Evolutionary conservation across 2,888 invertebrate genomes (phyloP), one percentile per base, ranked within the genome.

Genomic region (Andrena bucephala): DNA sequence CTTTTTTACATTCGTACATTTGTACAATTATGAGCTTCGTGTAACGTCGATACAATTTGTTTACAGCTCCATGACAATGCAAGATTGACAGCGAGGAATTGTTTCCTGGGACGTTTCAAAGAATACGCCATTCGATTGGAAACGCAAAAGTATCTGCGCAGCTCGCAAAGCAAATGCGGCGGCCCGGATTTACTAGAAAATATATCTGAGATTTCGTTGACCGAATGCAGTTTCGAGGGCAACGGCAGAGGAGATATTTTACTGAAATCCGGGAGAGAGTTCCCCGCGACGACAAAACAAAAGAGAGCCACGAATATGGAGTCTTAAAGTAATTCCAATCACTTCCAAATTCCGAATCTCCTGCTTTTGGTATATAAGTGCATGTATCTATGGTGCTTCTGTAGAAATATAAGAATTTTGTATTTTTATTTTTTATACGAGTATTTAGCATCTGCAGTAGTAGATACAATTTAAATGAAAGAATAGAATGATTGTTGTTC

Each of bases 91-190:
- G 92, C 94, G 24, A 90, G 90, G 6, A 91, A 93, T 50, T 94
- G 94, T 60, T 87, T 80, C 29, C 94, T 96, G 70, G 91, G 92
- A 7, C 92, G 94, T 80, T 95, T 94, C 85, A 94, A 92, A 87
- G 94, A 94, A 81, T 95, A 94, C 89, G 96, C 95, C 1, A 94
- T 96, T 70, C 93, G 94, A 66, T 92, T 95, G 24, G 95, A 95
- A 88, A 94, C 95, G 6, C 92, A 94, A 62, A 92, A 93, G 82
- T 90, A 92, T 81, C 72, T 89, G 8, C 74, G 83, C 77, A 77
- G 85, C 70, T 59, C 77, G 16, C 78, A 93, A 86, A 78, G 81
- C 48, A 78, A 91, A 86, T 85, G 83, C 33, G 94, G 91, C n/a
- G 77, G 89, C 36, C 42, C 77, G 29, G 91, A 93, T 70, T 75